Percentiles rank a stretch among this genome's conserved stretches.
These are phyloP conservation scores for Crenuchus spilurus DNA, from an alignment of 2,797 vertebrate species.

Conservation along the genomic window DNA sequence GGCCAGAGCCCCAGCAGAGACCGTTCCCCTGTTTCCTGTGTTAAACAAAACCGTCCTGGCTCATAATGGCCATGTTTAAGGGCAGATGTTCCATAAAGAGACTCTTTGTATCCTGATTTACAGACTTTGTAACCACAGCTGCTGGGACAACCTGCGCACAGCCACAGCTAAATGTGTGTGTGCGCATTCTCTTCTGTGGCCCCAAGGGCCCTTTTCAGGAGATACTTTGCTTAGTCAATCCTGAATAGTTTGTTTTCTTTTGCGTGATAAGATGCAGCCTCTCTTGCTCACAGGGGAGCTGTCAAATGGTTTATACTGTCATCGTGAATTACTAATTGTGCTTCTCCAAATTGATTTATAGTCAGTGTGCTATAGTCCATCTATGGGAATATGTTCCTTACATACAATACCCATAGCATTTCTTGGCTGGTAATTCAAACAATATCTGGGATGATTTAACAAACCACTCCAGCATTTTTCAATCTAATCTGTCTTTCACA, in stretches of 20 bases:
- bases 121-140: conserved; percentile 37
- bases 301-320: conserved; percentile 44
- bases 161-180: not conserved
- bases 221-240: conserved; percentile 28
- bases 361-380: not conserved
- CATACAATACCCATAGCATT: not conserved
- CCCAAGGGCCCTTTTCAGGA: conserved; percentile 14
- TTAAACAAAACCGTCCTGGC: conserved; percentile 43
- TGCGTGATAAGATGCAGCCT: conserved; percentile 36
- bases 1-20: conserved; percentile 44
- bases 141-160: conserved; percentile 9
- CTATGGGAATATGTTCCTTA: conserved; percentile 9
- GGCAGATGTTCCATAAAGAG: conserved; percentile 46
- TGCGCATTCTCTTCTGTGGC: not conserved
- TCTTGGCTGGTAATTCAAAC: not conserved
- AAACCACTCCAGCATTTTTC: too few species aligned
- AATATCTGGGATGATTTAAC: not conserved
- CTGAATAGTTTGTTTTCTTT: conserved; percentile 40
- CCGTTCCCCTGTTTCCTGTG: conserved; percentile 48
- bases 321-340: conserved; percentile 20
- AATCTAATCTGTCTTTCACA: too few species aligned
- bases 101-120: conserved; percentile 36
- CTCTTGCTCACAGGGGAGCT: conserved; percentile 25
- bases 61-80: conserved; percentile 44
- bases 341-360: conserved; percentile 10